A percentile compares a stretch with the other conserved stretches of the same genome.
phyloP scores from a whole-genome alignment of 2,113 vertebrate species.

The Eubucco bourcierii region DNA sequence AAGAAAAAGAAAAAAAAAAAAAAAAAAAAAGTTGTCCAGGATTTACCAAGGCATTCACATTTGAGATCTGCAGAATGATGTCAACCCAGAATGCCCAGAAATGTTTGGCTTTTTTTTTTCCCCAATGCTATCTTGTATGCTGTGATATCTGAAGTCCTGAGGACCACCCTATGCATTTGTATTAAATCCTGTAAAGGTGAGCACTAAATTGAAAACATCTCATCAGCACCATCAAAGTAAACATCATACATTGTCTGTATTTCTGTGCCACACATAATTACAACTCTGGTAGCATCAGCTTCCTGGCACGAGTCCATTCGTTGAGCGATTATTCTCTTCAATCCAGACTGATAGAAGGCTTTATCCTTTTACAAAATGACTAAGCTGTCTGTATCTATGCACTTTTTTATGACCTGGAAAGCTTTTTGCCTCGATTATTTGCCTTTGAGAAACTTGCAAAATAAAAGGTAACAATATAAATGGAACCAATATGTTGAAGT shows the following conservation, averaged over 20 bases:
- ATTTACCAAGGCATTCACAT: neutral
- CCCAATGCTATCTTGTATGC: neutral
- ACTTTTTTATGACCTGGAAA: slow-evolving; percentile 13
- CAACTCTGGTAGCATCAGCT: neutral
- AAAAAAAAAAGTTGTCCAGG: neutral
- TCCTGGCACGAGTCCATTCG: rapidly evolving
- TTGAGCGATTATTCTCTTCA: neutral
- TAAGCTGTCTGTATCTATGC: neutral
- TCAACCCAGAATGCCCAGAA: neutral
- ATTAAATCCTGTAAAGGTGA: neutral
- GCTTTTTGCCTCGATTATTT: neutral
- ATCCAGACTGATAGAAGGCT: neutral
- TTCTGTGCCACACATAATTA: neutral
- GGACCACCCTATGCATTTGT: neutral
- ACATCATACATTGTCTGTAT: rapidly evolving
- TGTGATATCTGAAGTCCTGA: neutral
- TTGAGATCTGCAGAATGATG: neutral
- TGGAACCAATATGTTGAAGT: neutral
- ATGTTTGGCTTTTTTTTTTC: neutral
- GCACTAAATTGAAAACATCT: neutral
- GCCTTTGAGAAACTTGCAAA: neutral
- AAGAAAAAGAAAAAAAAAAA: neutral
- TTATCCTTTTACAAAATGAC: neutral
- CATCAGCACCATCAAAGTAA: neutral
- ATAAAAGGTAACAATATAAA: neutral